Evolutionary conservation across 2,888 invertebrate genomes (phyloP), one percentile per base, ranked within the genome.

Genomic region (Meteorus cinctellus): DNA sequence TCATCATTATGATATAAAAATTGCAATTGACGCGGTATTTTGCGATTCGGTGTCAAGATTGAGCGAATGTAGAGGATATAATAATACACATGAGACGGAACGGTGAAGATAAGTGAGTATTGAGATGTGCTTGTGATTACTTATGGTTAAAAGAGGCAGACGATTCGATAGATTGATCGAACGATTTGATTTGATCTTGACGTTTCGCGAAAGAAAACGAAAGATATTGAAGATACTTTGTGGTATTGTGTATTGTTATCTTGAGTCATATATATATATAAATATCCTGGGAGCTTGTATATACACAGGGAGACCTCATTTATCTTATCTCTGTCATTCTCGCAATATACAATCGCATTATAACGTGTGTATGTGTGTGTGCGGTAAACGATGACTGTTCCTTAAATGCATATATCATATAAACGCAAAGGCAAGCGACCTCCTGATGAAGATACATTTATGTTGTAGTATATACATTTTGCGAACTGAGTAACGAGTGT

Each of bases 271-370:
- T 24, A 24, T 24, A 63, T 29, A 63, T 63, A 63, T n/a, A n/a
- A n/a, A n/a, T 29, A n/a, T 4, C n/a, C 8, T 31, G 41, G 41
- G 24, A 48, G 41, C 27, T 48, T 48, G 48, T 67, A 29, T 16
- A 48, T 14, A 67, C 16, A 48, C 34, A 67, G 10, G 67, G 67
- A 67, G 29, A 45, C 60, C 59, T 67, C 67, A 74, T 74, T 74
- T 74, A 74, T 74, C 69, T 74, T 74, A 74, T 69, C 74, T 68
- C 62, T n/a, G 45, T 29, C 69, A 68, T 24, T 73, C 29, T 36
- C 16, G 34, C 45, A 2, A 34, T 45, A 45, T 59, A 24, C 29
- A 67, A 16, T 6, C 8, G 2, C 12, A 45, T 12, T 45, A 45
- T 45, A 45, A 45, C 14, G 45, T 45, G 10, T 45, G 45, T 2